phyloP scores from a whole-genome alignment of 1,140 invertebrate genomes.

The Cydia splendana region DNA sequence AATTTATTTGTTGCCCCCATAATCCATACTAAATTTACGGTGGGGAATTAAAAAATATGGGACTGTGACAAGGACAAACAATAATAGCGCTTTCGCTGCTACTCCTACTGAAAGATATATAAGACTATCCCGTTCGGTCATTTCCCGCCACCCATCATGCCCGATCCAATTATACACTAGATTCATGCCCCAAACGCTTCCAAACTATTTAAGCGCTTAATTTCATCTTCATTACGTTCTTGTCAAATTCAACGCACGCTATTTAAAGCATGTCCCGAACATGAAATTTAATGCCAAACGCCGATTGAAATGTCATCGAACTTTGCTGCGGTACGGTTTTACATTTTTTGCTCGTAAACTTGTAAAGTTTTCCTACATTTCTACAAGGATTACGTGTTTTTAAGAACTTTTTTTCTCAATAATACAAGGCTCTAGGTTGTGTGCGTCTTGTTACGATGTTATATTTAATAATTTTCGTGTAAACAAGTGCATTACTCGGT shows the following conservation, averaged over 20 bases:
- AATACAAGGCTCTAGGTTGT: background rate
- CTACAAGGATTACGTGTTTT: background rate
- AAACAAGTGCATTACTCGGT: background rate
- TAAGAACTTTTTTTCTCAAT: background rate
- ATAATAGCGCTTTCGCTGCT: no score
- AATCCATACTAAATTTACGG: no score
- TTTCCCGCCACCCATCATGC: no score
- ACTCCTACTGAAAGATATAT: no score
- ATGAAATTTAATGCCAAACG: background rate
- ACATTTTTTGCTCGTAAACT: background rate
- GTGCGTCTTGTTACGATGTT: background rate
- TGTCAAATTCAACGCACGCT: background rate
- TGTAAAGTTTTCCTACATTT: background rate
- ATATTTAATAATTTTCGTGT: background rate
- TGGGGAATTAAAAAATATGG: no score
- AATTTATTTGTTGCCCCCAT: no score
- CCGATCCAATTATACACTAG: no score
- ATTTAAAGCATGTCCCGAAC: background rate
- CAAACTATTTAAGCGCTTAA: background rate
- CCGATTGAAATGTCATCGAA: slow-evolving; percentile 29
- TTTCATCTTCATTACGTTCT: background rate
- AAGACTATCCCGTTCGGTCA: no score
- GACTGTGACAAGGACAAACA: no score
- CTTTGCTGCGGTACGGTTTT: background rate
- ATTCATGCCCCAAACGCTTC: no score